Evolutionary conservation across 1,140 invertebrate species (phyloP), one percentile per base, ranked within the genome.

Genomic region (Caenorhabditis latens): DNA sequence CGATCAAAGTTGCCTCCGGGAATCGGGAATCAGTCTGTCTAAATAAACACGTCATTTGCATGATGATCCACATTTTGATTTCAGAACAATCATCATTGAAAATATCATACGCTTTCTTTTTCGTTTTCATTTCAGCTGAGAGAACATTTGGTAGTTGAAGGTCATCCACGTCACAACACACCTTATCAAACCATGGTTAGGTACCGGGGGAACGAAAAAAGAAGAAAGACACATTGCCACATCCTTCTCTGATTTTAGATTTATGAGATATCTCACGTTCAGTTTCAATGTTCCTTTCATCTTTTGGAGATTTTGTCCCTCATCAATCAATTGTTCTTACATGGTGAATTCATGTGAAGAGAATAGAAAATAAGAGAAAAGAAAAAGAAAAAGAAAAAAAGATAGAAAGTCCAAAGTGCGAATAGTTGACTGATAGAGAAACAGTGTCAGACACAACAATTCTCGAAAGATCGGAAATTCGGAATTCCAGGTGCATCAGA

Each of bases 281-380:
- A 40, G 21, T 79, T 79, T 24, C 71, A 79, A 79, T 79, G 71
- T 79, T 79, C 71, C 19, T 53, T 79, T 79, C 13, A 50, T 53
- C 46, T n/a, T 19, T 24, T 50, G 1, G 46, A 71, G 16, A 24
- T 32, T 21, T 43, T 43, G 4, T 24, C 4, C 0, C 46, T 46
- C 46, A 14, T 71, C 42, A 71, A 5, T 24, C 24, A 40, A 11
- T 40, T 40, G 58, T 61, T 3, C 6, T 8, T 14, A 21, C 57
- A 58, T 58, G 57, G 14, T 58, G 57, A 58, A 40, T 63, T 32
- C 61, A 63, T 63, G 61, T 63, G 55, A 58, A 58, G 55, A 53
- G 50, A 53, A 32, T 32, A 32, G 32, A 32, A 32, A 32, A 32
- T 32, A 32, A 32, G 32, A 32, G 32, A 32, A 32, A 32, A 21